phyloP scores from a whole-genome alignment of 2,888 invertebrate species.

The Drepana falcataria region DNA sequence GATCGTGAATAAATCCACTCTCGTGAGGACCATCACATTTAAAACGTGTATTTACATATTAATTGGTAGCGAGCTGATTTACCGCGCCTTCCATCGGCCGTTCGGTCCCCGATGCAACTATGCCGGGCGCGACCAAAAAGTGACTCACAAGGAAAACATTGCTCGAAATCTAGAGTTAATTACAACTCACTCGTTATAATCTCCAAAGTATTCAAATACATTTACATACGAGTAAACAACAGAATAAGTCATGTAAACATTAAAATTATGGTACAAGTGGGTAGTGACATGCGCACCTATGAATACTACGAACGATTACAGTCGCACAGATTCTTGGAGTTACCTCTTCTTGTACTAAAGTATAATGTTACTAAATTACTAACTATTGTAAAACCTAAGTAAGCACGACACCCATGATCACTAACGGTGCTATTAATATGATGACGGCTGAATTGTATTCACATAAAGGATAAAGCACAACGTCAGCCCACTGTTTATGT shows the following conservation, averaged over 20 bases:
- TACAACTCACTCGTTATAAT: slow-evolving; percentile 51
- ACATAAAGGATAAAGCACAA: not conserved
- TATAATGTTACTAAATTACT: no score
- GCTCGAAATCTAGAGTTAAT: slow-evolving; percentile 56
- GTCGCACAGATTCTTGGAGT: no score
- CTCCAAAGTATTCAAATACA: slow-evolving; percentile 34
- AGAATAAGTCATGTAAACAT: no score
- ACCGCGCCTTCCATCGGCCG: slow-evolving; percentile 12
- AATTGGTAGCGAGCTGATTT: slow-evolving; percentile 8
- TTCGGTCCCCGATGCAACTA: slow-evolving; percentile 23
- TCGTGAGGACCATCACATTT: slow-evolving; percentile 45
- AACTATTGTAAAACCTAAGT: no score
- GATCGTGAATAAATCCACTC: slow-evolving; percentile 31
- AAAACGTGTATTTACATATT: slow-evolving; percentile 6
- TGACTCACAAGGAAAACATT: slow-evolving; percentile 71
- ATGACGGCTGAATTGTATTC: not conserved
- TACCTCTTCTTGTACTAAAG: no score
- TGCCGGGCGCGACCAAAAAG: slow-evolving; percentile 17
- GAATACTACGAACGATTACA: no score
- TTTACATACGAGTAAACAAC: slow-evolving; percentile 21
- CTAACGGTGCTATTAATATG: not conserved
- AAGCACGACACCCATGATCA: not conserved
- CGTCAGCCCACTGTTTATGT: slow-evolving; percentile 10
- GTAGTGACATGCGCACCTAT: no score
- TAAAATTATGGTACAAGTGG: no score